Percentiles rank a stretch among this genome's conserved stretches.
phyloP scores from a whole-genome alignment of 2,113 vertebrate genomes.

The Miniopterus natalensis region DNA sequence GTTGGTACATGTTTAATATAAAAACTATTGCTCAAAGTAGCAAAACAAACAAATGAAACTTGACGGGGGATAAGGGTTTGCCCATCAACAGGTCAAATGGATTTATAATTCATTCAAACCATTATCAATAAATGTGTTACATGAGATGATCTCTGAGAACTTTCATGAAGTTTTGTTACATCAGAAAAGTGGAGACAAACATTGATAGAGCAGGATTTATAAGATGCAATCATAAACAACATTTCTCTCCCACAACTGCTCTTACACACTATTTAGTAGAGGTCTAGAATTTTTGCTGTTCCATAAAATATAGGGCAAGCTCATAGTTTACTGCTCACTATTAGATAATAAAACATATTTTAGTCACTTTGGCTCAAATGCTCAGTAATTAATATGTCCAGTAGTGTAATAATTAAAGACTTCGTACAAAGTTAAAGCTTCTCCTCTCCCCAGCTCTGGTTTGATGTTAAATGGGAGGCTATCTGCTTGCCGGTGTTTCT shows the following conservation, averaged over 20 bases:
- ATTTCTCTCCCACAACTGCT: not conserved
- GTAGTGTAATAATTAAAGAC: constrained; percentile 39
- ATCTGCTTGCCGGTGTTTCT: not conserved
- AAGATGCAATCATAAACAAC: not conserved
- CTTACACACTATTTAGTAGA: not conserved
- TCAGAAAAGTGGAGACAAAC: not conserved
- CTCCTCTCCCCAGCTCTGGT: not conserved
- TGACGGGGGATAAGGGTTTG: not conserved
- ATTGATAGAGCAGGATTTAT: not conserved
- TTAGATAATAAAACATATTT: not conserved
- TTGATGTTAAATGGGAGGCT: not conserved
- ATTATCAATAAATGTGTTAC: not conserved
- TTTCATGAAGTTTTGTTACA: not conserved
- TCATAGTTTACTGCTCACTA: not conserved
- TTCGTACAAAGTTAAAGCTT: not conserved
- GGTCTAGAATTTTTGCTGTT: not conserved
- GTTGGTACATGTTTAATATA: not conserved
- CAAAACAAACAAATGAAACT: not conserved
- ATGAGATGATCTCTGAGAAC: not conserved
- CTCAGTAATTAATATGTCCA: not conserved
- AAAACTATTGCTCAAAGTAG: not conserved
- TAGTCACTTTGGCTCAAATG: not conserved
- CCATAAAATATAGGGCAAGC: constrained; percentile 14
- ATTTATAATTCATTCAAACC: not conserved
- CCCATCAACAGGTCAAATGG: not conserved